phyloP scores from a whole-genome alignment of 64 coral and sea anemone genomes.

The Montipora cactus region DNA sequence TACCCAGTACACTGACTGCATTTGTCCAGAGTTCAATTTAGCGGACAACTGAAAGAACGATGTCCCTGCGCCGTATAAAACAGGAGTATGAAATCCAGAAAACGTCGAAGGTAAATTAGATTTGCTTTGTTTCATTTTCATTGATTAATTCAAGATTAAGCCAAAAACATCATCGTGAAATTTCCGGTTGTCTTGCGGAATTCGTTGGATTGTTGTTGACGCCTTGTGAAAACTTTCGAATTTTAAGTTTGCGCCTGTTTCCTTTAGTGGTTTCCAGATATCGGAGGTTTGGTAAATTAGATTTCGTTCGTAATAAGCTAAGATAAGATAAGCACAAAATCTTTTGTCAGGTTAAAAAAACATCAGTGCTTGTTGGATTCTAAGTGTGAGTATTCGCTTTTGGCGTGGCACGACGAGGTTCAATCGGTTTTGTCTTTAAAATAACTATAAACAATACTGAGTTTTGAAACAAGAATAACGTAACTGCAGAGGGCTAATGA shows the following conservation, averaged over 20 bases:
- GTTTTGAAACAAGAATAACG: not conserved
- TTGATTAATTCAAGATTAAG: not conserved
- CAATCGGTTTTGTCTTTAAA: slow-evolving; percentile 34
- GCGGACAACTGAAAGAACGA: not conserved
- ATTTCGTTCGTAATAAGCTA: not conserved
- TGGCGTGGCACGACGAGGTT: slow-evolving; percentile 18
- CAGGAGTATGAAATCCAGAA: not conserved
- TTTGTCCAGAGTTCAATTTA: not conserved
- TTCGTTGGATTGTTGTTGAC: not conserved
- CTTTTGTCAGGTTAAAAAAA: not conserved
- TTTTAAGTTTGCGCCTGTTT: not conserved
- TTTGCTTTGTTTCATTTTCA: not conserved
- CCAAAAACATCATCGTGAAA: not conserved
- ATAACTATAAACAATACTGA: not conserved
- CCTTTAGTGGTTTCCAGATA: not conserved
- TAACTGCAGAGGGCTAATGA: not conserved
- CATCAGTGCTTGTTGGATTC: not conserved
- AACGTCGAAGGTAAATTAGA: slow-evolving; percentile 14
- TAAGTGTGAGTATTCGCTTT: not conserved
- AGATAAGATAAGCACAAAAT: not conserved
- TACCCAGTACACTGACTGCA: not conserved
- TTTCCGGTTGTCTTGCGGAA: not conserved
- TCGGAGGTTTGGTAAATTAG: not conserved
- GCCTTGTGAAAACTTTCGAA: not conserved
- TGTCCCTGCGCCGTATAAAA: slow-evolving; percentile 21